Percentiles rank a stretch among this genome's conserved stretches.
phyloP scores from a whole-genome alignment of 2,797 vertebrate species.

The Sebastes glaucus region DNA sequence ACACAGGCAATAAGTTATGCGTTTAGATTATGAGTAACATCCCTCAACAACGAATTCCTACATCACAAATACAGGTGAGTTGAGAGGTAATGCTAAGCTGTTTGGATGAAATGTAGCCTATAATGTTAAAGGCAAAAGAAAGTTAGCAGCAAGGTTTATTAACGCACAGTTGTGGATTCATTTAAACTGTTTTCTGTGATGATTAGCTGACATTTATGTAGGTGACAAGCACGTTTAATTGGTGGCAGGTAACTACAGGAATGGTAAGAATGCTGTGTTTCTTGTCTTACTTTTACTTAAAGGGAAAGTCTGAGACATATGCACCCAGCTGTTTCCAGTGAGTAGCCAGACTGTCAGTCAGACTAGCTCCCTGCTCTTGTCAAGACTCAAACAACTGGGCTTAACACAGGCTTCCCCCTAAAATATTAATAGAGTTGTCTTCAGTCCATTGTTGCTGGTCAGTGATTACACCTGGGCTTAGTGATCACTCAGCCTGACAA shows the following conservation, averaged over 20 bases:
- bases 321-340: not conserved
- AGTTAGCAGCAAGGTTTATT: not conserved
- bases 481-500: not conserved
- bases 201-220: not conserved
- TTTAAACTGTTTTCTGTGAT: not conserved
- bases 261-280: not conserved
- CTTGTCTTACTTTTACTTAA: not conserved
- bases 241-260: not conserved
- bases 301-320: not conserved
- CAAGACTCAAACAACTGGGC: not conserved
- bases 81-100: slow-evolving; percentile 26
- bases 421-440: slow-evolving; percentile 11
- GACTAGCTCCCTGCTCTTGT: not conserved
- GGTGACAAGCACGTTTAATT: too few species aligned
- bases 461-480: not conserved
- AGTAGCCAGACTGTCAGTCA: not conserved
- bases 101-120: not conserved
- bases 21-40: slow-evolving; percentile 63
- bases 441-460: slow-evolving; percentile 3
- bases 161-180: not conserved
- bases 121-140: not conserved
- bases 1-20: slow-evolving; percentile 41
- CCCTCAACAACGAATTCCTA: slow-evolving; percentile 33
- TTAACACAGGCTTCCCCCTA: not conserved
- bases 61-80: slow-evolving; percentile 70